Evolutionary conservation across 2,797 vertebrate genomes (phyloP).

Genomic region (Ceryle rudis): DNA sequence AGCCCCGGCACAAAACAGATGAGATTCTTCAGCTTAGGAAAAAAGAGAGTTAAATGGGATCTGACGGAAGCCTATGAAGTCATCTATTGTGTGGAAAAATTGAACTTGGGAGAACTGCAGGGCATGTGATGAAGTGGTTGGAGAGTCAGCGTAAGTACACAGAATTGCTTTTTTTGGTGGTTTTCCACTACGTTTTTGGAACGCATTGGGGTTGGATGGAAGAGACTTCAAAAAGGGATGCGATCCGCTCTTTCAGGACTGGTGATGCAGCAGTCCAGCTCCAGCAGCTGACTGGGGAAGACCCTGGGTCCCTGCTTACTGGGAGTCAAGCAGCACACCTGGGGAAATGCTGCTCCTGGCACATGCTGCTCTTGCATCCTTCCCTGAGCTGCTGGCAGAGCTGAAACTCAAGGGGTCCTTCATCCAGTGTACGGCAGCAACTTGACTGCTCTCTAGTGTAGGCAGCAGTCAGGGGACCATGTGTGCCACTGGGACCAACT

Average conservation of each 20-base stretch:
- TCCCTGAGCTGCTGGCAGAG: rapidly evolving
- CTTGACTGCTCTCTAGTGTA: neutral
- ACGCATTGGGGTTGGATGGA: rapidly evolving
- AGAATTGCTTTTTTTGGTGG: neutral
- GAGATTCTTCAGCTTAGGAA: neutral
- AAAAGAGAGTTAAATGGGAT: neutral
- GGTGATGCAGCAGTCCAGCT: neutral
- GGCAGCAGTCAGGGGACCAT: neutral
- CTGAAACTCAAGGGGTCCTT: neutral
- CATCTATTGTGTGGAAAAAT: neutral
- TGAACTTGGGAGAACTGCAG: neutral
- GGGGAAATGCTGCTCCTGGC: neutral
- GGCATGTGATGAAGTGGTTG: neutral
- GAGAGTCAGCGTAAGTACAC: neutral
- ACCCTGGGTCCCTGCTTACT: neutral
- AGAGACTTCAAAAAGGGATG: neutral
- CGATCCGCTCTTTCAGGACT: neutral
- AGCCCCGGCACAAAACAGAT: neutral
- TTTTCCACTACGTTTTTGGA: neutral
- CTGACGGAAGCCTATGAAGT: neutral
- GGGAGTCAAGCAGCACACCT: rapidly evolving
- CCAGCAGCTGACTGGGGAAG: neutral
- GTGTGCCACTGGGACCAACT: neutral
- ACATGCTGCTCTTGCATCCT: neutral
- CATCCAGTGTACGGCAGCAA: rapidly evolving